These are phyloP conservation scores for Scrobipalpa costella DNA, from an alignment of 2,888 invertebrate species.

Conservation along the genomic window DNA sequence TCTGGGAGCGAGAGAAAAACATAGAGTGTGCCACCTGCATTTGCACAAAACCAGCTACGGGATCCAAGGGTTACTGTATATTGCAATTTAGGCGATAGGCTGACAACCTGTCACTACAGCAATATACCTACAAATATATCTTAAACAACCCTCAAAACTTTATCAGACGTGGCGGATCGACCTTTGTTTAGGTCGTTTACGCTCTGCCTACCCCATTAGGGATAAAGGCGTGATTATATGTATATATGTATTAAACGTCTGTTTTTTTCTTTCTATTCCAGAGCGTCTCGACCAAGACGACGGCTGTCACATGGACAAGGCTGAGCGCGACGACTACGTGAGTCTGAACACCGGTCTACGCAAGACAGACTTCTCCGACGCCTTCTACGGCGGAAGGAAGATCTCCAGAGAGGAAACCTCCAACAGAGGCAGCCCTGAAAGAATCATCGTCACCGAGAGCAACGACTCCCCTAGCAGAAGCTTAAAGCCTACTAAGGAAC, in stretches of 20 bases:
- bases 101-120: too few relatives aligned
- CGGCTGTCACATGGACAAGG: constrained; percentile 66
- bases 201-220: too few relatives aligned
- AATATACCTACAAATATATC: too few relatives aligned
- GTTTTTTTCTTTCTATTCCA: constrained; percentile 52
- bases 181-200: too few relatives aligned
- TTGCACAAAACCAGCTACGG: too few relatives aligned
- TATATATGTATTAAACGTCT: neutral
- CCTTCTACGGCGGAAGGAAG: constrained; percentile 81
- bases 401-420: constrained; percentile 66
- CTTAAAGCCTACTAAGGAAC: constrained; percentile 60
- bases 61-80: too few relatives aligned
- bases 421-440: constrained; percentile 69
- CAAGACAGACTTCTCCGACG: constrained; percentile 85
- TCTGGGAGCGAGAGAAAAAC: too few relatives aligned
- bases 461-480: constrained; percentile 73
- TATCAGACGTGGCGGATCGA: too few relatives aligned
- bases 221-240: too few relatives aligned
- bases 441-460: constrained; percentile 60
- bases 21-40: too few relatives aligned
- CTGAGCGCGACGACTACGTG: constrained; percentile 80
- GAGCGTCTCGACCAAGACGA: constrained; percentile 84
- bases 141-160: too few relatives aligned
- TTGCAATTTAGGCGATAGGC: too few relatives aligned
- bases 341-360: constrained; percentile 86